Percentiles rank a stretch among this genome's conserved stretches.
Evolutionary conservation across 1,140 invertebrate genomes (phyloP).

Genomic region (Bombus confusus): DNA sequence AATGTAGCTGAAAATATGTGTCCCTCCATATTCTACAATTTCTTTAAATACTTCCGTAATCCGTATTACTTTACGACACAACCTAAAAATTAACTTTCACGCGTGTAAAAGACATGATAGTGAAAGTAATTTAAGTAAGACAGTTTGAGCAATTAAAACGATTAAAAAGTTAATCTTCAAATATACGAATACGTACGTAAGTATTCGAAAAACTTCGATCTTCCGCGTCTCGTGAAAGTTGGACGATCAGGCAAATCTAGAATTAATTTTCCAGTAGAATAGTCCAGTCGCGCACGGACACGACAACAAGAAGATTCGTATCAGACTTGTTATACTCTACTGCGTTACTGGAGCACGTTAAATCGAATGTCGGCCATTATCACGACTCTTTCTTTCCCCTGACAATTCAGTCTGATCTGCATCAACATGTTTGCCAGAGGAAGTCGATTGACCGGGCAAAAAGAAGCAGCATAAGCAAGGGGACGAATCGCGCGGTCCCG

Average conservation of each 20-base stretch:
- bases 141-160: too few relatives aligned
- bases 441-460: neutral
- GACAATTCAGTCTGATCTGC: slow-evolving; percentile 3
- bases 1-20: neutral
- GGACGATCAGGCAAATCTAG: neutral
- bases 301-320: neutral
- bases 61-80: neutral
- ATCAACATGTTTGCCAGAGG: neutral
- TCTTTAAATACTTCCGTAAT: neutral
- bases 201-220: neutral
- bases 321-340: slow-evolving; percentile 9
- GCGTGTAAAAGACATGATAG: neutral
- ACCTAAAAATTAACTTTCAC: neutral
- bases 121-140: too few relatives aligned
- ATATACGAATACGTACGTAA: neutral
- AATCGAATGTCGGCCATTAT: slow-evolving; percentile 4
- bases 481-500: neutral
- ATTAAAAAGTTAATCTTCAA: neutral
- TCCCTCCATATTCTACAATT: neutral
- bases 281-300: neutral
- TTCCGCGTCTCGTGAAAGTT: neutral
- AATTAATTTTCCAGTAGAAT: slow-evolving; percentile 40
- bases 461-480: neutral
- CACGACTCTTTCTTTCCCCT: neutral
- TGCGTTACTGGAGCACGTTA: slow-evolving; percentile 3